These are phyloP conservation scores for Amiota mariae DNA, from an alignment of 2,888 invertebrate species.

Conservation along the genomic window DNA sequence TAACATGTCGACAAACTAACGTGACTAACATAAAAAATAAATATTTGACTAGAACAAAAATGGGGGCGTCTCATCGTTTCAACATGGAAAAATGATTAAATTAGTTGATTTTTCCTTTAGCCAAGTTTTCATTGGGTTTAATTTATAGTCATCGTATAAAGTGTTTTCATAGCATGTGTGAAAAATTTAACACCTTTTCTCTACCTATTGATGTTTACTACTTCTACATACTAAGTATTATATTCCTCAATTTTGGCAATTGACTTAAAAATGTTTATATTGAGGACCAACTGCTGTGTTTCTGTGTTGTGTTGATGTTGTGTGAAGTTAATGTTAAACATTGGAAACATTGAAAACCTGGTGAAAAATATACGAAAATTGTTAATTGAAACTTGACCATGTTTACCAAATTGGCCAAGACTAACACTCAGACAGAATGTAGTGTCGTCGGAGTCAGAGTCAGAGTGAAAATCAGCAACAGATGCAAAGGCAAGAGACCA, in stretches of 20 bases:
- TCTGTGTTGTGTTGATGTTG: too few species aligned
- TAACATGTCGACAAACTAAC: conserved; percentile 65
- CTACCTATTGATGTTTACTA: not conserved
- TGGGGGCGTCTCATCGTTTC: too few species aligned
- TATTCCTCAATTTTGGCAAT: conserved; percentile 21
- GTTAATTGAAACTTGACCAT: conserved; percentile 67
- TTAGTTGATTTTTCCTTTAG: too few species aligned
- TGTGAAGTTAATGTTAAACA: conserved; percentile 29
- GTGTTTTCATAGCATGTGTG: conserved; percentile 55
- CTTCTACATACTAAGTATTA: not conserved
- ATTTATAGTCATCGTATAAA: conserved; percentile 32
- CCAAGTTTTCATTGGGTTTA: not conserved
- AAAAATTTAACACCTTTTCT: conserved; percentile 68
- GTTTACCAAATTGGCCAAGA: conserved; percentile 59
- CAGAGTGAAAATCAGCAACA: too few species aligned
- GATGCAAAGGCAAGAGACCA: too few species aligned
- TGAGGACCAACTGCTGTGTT: conserved; percentile 51
- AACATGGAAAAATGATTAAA: too few species aligned
- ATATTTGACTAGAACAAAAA: conserved; percentile 12
- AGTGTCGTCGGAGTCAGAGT: too few species aligned
- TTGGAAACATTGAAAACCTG: not conserved
- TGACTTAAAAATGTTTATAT: conserved; percentile 26
- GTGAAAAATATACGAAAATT: conserved; percentile 29
- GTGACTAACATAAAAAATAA: conserved; percentile 52
- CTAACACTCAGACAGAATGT: too few species aligned